phyloP scores from a whole-genome alignment of 1,140 invertebrate species.

The Harlomillsia oculata region DNA sequence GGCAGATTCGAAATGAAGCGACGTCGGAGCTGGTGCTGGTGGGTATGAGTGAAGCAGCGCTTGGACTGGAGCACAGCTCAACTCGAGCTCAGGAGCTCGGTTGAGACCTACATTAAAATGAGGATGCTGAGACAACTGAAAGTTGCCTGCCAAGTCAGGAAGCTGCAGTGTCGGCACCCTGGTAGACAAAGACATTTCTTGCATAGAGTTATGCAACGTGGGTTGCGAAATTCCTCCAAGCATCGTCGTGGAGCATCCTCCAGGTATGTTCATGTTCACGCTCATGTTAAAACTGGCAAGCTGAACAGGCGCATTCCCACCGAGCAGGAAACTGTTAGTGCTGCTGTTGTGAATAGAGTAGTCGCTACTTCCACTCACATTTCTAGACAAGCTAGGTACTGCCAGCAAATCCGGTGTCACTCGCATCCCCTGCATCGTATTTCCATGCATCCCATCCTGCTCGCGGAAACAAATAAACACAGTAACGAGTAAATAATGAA shows the following conservation, averaged over 20 bases:
- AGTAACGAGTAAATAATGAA: not conserved
- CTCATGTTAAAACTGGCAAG: conserved; percentile 25
- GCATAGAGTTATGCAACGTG: conserved; percentile 22
- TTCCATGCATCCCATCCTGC: conserved; percentile 27
- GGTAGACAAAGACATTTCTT: conserved; percentile 17
- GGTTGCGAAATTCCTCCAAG: not conserved
- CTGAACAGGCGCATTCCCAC: conserved; percentile 6
- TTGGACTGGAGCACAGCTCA: too few species aligned
- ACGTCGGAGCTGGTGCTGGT: conserved; percentile 79
- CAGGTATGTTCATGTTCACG: conserved; percentile 11
- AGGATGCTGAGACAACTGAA: conserved; percentile 9
- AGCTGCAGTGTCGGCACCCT: conserved; percentile 6
- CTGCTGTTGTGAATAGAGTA: conserved; percentile 32
- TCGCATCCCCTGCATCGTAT: conserved; percentile 16
- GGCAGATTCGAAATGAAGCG: too few species aligned
- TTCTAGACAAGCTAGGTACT: conserved; percentile 14
- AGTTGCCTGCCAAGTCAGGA: not conserved
- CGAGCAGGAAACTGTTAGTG: conserved; percentile 16
- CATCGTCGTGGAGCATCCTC: not conserved
- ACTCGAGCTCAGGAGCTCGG: too few species aligned
- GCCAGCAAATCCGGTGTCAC: conserved; percentile 27
- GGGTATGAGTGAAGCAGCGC: conserved; percentile 78
- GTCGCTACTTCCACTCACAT: conserved; percentile 23
- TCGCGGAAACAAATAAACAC: not conserved
- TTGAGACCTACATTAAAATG: too few species aligned